These are phyloP conservation scores for Microplitis demolitor DNA, from an alignment of 1,140 invertebrate genomes.

Conservation along the genomic window DNA sequence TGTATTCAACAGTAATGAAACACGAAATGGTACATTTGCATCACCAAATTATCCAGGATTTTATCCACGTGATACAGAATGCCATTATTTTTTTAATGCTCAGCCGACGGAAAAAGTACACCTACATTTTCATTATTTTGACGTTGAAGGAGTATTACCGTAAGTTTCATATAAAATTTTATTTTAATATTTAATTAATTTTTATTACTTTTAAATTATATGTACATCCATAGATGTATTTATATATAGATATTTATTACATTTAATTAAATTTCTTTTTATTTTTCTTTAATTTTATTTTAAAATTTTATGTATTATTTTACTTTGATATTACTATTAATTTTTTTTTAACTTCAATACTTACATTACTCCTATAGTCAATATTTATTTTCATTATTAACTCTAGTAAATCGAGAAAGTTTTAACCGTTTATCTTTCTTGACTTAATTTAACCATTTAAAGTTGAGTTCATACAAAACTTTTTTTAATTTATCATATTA, in stretches of 20 bases:
- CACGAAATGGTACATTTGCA: slow-evolving; percentile 80
- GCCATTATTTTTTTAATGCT: slow-evolving; percentile 93
- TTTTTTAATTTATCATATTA: background rate
- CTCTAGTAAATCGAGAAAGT: background rate
- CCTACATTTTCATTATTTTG: slow-evolving; percentile 88
- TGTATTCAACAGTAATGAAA: slow-evolving; percentile 79
- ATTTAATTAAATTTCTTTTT: background rate
- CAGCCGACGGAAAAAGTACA: slow-evolving; percentile 79
- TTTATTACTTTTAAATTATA: background rate
- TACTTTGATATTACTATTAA: background rate
- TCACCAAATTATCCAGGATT: slow-evolving; percentile 93
- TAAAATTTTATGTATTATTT: background rate
- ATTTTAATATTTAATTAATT: background rate
- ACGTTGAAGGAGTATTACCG: slow-evolving; percentile 89
- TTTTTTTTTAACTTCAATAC: background rate
- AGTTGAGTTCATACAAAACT: background rate
- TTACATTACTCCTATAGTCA: background rate
- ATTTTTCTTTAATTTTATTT: background rate
- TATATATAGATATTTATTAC: too few relatives aligned
- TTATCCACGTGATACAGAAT: slow-evolving; percentile 90
- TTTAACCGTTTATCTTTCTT: background rate
- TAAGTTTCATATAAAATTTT: slow-evolving; percentile 62
- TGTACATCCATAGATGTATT: background rate
- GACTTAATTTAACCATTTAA: background rate
- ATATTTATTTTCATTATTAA: slow-evolving; percentile 4